Evolutionary conservation across 2,797 vertebrate genomes (phyloP), one percentile per base, ranked within the genome.

Genomic region (Gambusia yucatana): DNA sequence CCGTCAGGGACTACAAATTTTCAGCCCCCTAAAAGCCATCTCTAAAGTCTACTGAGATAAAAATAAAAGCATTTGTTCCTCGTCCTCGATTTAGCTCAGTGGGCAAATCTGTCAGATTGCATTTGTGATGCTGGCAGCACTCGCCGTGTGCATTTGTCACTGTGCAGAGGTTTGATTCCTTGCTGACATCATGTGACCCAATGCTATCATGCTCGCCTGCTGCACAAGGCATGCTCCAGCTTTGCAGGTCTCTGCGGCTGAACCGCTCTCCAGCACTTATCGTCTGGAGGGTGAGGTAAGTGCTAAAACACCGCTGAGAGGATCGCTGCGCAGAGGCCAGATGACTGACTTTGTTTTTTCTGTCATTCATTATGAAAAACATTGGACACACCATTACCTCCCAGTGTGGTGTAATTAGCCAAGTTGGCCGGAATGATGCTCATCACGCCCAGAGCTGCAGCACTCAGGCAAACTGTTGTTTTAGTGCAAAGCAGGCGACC

Each of bases 31-130:
- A 84, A 87, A 87, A 82, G 75, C 43, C 78, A 10, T 83, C 73
- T 73, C 83, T 86, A 63, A 84, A 74, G 83, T 81, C 78, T 70
- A 76, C 86, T 72, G 81, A 88, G 84, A 89, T 82, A 85, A 88
- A 93, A 94, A 90, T 92, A 92, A 87, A 89, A 84, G 77, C 83
- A 78, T 88, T 93, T 90, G 86, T 84, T 87, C 90, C 80, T 81
- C 83, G 77, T 93, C 87, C 81, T 82, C 41, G 36, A 91, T 82
- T 91, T 89, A 87, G 90, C 92, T 93, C 93, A 86, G 76, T 87
- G 90, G 92, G 88, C 87, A 93, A 86, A 92, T 85, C 92, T 94
- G 94, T 95, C 94, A 93, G 81, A 81, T 89, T 90, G 87, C 72
- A 87, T 95, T 94, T 94, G 93, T 85, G 84, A 91, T 13, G 84